A percentile compares a stretch with the other conserved stretches of the same genome.
phyloP scores from a whole-genome alignment of 2,113 vertebrate species.

The Seriola dumerili region DNA sequence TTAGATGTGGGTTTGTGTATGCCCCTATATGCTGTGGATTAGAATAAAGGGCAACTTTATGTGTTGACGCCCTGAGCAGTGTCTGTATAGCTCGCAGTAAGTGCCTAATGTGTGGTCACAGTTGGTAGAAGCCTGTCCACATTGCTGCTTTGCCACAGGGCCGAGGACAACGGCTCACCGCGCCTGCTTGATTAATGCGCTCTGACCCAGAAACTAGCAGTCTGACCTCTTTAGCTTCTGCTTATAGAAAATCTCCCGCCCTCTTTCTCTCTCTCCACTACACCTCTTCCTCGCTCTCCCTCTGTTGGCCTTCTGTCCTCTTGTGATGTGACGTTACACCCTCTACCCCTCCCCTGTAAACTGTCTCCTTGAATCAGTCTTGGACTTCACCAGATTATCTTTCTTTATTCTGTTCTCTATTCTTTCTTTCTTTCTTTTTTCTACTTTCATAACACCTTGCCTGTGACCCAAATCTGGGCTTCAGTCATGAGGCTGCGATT shows the following conservation, averaged over 20 bases:
- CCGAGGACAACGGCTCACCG: constrained; percentile 41
- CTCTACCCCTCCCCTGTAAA: constrained; percentile 11
- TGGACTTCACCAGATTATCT: constrained; percentile 12
- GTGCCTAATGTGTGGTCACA: constrained; percentile 74
- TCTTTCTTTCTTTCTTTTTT: not conserved
- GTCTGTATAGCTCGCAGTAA: constrained; percentile 63
- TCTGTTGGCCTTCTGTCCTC: constrained; percentile 42
- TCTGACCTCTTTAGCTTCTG: constrained; percentile 77
- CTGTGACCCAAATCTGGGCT: not conserved
- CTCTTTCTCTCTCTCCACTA: not conserved
- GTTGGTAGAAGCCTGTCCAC: constrained; percentile 72
- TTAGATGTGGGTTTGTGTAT: constrained; percentile 49
- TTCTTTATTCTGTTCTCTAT: not conserved
- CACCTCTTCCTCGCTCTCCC: constrained; percentile 15
- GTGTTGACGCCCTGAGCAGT: constrained; percentile 74
- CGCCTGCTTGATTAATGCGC: constrained; percentile 69
- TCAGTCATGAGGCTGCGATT: not conserved
- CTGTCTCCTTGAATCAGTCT: constrained; percentile 51
- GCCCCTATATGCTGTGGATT: constrained; percentile 65
- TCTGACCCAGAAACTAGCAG: constrained; percentile 74
- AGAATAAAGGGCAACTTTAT: constrained; percentile 74
- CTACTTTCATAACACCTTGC: constrained; percentile 26
- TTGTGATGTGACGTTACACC: constrained; percentile 29
- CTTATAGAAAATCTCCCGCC: constrained; percentile 68
- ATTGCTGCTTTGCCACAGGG: constrained; percentile 60